Conservation (phyloP, 2,113 vertebrate species). For the Colius striatus region DNA sequence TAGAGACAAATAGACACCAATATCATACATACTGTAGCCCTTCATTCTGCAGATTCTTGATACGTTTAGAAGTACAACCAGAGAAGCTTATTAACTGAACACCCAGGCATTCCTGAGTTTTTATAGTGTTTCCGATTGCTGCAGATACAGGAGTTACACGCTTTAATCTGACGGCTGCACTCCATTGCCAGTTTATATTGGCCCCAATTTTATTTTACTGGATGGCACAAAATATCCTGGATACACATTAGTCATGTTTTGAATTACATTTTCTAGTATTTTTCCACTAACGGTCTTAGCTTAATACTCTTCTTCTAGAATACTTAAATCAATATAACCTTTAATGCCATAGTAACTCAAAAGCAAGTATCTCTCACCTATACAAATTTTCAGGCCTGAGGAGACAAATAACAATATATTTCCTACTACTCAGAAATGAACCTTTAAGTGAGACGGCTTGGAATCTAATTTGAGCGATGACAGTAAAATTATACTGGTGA, state of each 20-base stretch:
- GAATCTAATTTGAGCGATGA: neutral
- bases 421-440: neutral
- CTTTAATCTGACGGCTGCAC: neutral
- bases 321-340: neutral
- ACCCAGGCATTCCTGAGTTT: neutral
- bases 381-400: neutral
- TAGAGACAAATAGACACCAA: neutral
- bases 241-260: neutral
- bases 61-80: neutral
- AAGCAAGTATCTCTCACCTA: neutral
- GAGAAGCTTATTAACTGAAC: neutral
- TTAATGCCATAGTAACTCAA: neutral
- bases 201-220: neutral
- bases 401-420: neutral
- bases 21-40: neutral
- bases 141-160: neutral
- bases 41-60: neutral
- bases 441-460: neutral
- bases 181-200: neutral
- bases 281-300: neutral
- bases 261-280: constrained; percentile 11
- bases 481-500: neutral
- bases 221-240: neutral
- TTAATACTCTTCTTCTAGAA: neutral
- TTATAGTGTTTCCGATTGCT: neutral